Base-by-base conservation (phyloP, 2,113 vertebrate genomes). In the Gambusia affinis region DNA sequence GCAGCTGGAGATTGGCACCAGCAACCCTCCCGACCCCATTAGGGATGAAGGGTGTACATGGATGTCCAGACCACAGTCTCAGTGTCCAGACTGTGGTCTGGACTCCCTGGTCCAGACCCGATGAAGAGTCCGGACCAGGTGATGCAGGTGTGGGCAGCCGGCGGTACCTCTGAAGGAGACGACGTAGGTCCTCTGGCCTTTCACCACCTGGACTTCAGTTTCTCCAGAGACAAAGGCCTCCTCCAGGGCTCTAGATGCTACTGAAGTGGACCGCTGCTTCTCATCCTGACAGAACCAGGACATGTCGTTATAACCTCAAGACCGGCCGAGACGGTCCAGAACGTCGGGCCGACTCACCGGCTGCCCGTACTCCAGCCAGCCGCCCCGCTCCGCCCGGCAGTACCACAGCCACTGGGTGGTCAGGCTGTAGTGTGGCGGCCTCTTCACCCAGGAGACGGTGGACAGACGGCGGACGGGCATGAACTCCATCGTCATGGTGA, bases 81-180 rank as follows among this genome's bases (percentile, higher is more conserved):
- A 11, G 10, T 37, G 35, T 37, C 35, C 35, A 37, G 8, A 8
- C 35, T 37, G 8, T 11, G 35, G 35, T 37, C 35, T 37, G 35
- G 35, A 11, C 35, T 37, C 35, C 8, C 8, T 19, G 42, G 42
- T 47, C 42, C 42, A 44, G 42, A 44, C 42, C 14, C 14, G 4
- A 15, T 19, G 15, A 15, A 17, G 44, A 47, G 44, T 15, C 44
- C 0, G 15, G 17, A 17, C 44, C 44, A 19, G 17, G 14, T 47
- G 44, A 17, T 3, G 14, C 14, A 4, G 42, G 42, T 3, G 3
- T 44, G 42, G 14, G 1, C 42, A 4, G 42, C 12, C 15, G 15
- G 15, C 4, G 44, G 14, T 82, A 97, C 97, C 96, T 94, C 88
- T 92, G 83, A 97, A 98, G 88, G 72, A 95, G 70, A 97, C 80